These are phyloP conservation scores for Pagrus major DNA, from an alignment of 2,113 vertebrate genomes.

Conservation along the genomic window DNA sequence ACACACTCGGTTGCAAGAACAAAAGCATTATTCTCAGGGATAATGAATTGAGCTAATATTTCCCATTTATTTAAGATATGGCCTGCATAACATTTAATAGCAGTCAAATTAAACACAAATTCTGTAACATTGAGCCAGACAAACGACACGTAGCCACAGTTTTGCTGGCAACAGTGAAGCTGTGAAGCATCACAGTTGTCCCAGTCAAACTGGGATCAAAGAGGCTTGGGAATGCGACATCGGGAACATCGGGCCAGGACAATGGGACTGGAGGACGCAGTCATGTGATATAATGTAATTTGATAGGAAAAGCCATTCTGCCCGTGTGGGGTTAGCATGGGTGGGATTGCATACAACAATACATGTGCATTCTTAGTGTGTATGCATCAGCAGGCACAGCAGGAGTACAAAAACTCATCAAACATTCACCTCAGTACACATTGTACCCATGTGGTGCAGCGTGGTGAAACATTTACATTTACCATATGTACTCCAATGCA, in stretches of 20 bases:
- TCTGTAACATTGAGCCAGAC: neutral
- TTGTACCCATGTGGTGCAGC: constrained; percentile 13
- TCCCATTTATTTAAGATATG: neutral
- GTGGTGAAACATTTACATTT: constrained; percentile 21
- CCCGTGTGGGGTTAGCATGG: constrained; percentile 5
- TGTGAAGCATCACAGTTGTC: neutral
- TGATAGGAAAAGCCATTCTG: constrained; percentile 73
- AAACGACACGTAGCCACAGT: neutral
- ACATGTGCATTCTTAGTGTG: constrained; percentile 23
- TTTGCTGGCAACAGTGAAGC: neutral
- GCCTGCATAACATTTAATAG: neutral
- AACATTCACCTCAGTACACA: constrained; percentile 43
- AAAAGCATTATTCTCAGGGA: neutral
- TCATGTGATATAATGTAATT: constrained; percentile 76
- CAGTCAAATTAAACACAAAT: neutral
- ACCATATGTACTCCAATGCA: neutral
- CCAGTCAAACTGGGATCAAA: constrained; percentile 61
- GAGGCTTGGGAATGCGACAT: constrained; percentile 50
- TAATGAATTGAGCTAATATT: neutral
- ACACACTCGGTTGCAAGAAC: too few relatives aligned
- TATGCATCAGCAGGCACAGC: constrained; percentile 30
- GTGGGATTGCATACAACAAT: constrained; percentile 44
- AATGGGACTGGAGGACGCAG: constrained; percentile 58
- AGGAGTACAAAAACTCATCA: constrained; percentile 48
- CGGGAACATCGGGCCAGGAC: constrained; percentile 46